Evolutionary conservation across 2,113 vertebrate species (phyloP).

Genomic region (Chaetura pelagica): DNA sequence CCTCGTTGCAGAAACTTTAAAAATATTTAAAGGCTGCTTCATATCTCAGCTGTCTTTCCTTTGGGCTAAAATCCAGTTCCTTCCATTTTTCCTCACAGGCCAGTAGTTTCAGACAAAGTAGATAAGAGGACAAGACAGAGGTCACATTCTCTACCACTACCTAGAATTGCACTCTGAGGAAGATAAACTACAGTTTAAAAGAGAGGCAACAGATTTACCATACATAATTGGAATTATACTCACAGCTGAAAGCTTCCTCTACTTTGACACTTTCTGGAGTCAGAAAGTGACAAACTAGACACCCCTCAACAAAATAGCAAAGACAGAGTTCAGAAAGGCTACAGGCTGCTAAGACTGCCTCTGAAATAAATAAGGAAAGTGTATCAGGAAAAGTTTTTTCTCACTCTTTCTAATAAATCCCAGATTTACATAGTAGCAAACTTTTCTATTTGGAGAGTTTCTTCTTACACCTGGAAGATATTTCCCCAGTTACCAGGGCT

Average conservation of each 20-base stretch:
- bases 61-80: neutral
- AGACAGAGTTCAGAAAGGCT: neutral
- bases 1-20: neutral
- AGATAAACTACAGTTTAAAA: neutral
- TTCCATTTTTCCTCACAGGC: neutral
- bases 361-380: neutral
- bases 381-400: neutral
- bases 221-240: slow-evolving; percentile 1
- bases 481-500: neutral
- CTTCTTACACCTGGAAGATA: neutral
- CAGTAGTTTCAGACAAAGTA: neutral
- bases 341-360: neutral
- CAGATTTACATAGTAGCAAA: neutral
- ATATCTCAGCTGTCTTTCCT: neutral
- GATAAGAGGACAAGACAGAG: neutral
- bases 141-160: neutral
- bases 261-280: neutral
- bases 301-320: neutral
- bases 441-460: neutral
- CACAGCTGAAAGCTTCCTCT: neutral
- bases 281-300: neutral
- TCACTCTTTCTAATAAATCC: neutral
- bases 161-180: neutral
- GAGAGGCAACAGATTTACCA: neutral
- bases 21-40: slow-evolving; percentile 2